Evolutionary conservation across 2,113 vertebrate species (phyloP), one percentile per base, ranked within the genome.

Genomic region (Phoenicopterus ruber): DNA sequence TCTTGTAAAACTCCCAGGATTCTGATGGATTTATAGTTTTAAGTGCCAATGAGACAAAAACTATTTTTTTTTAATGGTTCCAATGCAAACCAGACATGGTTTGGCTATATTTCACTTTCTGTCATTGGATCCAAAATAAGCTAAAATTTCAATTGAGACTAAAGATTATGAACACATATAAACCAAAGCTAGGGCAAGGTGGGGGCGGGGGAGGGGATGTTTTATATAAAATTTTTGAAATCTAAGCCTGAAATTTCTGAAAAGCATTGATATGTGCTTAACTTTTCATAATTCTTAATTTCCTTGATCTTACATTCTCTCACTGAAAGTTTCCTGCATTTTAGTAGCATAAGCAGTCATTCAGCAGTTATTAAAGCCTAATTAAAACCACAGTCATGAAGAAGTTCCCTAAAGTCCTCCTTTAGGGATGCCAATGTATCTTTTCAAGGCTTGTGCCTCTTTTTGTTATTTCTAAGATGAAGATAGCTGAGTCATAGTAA

Each of bases 401-500:
- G 34, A 96, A 61, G 54, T 58, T 82, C 72, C 46, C 71, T 76
- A 36, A 97, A 91, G 76, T 66, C 10, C 13, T 84, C 57, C 88
- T 94, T 93, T 40, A 62, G 71, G 59, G 66, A 92, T 88, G 72
- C 42, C 47, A 54, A 47, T 40, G 26, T 18, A 73, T 81, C 42
- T 78, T 73, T 97, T 94, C 63, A 92, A 93, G 36, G 31, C 58
- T 96, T 92, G 13, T 69, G 6, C 70, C 67, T 90, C 84, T 96
- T 74, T 93, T 55, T 90, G 73, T 42, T 87, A 1, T 95, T 78
- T 73, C 54, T 85, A 38, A 85, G 57, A 72, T 36, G 94, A 94
- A 97, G 92, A 89, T 29, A 87, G 79, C 94, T 96, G 94, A 97
- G 71, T 97, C 91, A 97, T 57, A 87, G 90, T 66, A 94, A 73